phyloP scores from a whole-genome alignment of 2,113 vertebrate species.

The Cisticola juncidis region DNA sequence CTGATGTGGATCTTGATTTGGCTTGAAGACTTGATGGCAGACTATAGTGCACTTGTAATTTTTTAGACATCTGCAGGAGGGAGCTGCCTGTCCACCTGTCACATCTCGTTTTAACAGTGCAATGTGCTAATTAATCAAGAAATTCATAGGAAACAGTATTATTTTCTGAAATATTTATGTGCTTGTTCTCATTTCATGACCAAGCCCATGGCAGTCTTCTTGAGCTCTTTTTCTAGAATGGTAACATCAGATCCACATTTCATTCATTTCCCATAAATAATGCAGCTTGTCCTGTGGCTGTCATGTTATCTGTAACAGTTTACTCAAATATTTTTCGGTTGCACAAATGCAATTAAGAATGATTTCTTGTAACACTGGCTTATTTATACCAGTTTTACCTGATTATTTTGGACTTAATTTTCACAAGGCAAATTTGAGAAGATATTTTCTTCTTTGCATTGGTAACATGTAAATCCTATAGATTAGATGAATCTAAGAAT shows the following conservation, averaged over 20 bases:
- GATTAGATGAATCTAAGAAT: neutral
- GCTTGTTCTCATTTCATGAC: neutral
- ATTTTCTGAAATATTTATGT: neutral
- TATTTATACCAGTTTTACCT: neutral
- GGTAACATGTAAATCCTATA: neutral
- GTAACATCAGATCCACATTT: neutral
- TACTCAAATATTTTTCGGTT: neutral
- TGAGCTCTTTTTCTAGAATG: neutral
- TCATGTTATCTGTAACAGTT: neutral
- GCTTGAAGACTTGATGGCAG: neutral
- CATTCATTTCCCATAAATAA: neutral
- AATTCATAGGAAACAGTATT: neutral
- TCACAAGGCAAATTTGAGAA: neutral
- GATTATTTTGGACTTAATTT: neutral
- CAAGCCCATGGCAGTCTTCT: neutral
- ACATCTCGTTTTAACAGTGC: neutral
- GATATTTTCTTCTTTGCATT: neutral
- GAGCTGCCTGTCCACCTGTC: neutral
- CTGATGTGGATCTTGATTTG: neutral
- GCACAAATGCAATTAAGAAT: neutral
- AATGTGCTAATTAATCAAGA: neutral
- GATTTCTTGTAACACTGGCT: neutral
- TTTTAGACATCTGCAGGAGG: neutral
- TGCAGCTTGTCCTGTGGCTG: neutral
- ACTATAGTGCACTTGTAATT: neutral